These are phyloP conservation scores for Ia io DNA, from an alignment of 2,113 vertebrate genomes.

Conservation along the genomic window DNA sequence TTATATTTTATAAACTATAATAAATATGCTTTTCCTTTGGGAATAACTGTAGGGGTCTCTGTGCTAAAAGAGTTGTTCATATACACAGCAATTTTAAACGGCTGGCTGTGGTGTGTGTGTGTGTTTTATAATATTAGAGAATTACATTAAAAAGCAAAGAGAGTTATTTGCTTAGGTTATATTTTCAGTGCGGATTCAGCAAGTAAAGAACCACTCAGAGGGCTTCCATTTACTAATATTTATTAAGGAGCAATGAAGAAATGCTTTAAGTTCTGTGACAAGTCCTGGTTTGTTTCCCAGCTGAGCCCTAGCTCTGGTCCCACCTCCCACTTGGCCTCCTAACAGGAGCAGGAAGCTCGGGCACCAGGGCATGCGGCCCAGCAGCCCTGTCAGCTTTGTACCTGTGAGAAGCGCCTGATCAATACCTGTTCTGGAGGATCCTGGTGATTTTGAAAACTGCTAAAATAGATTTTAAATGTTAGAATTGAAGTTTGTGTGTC, in stretches of 20 bases:
- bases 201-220: background rate
- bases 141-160: conserved; percentile 23
- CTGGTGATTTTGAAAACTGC: conserved; percentile 25
- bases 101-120: background rate
- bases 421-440: background rate
- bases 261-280: background rate
- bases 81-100: conserved; percentile 44
- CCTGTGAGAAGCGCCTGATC: background rate
- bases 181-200: background rate
- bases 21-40: conserved; percentile 69
- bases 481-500: background rate
- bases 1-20: conserved; percentile 56
- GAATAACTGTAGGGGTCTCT: conserved; percentile 53
- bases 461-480: background rate
- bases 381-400: background rate
- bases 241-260: background rate
- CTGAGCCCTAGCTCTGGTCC: background rate
- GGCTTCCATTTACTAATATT: background rate
- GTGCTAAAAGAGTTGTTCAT: conserved; percentile 36
- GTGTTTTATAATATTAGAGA: conserved; percentile 52
- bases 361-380: background rate
- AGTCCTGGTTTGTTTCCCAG: background rate
- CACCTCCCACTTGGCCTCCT: background rate
- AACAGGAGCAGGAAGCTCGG: background rate
- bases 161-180: conserved; percentile 42